Evolutionary conservation across 2,797 vertebrate species (phyloP), one percentile per base, ranked within the genome.

Genomic region (Tokudaia tokunoshimensis): DNA sequence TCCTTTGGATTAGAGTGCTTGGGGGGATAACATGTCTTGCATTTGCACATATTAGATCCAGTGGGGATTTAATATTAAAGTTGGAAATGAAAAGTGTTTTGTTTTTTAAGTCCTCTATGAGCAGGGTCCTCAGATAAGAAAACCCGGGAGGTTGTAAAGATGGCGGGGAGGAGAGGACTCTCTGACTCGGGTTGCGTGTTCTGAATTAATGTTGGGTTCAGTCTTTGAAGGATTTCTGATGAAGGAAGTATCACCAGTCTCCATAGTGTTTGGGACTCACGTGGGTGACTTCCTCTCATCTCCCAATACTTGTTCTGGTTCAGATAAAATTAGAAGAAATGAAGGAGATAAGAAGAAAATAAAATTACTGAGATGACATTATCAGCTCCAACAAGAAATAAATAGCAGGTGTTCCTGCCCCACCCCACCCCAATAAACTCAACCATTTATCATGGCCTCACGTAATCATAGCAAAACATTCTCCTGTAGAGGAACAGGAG

Each of bases 1-100:
- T 89, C 80, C 55, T 78, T 83, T 47, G 89, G 70, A 88, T 85
- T 87, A 89, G 94, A 81, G 5, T 50, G 29, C n/a, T 70, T 85
- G 86, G 61, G 85, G 52, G 14, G 96, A 47, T 75, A 94, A 67
- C 17, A 29, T 17, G 61, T n/a, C 55, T 92, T 95, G 52, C 63
- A 76, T 94, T 31, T 94, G 47, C 84, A 95, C 74, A 79, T 29
- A 63, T 92, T 89, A 26, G 76, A 92, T 78, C 86, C 76, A 97
- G 70, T 57, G 41, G 22, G 6, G 75, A 89, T 55, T 72, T 86
- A 61, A 92, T 80, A 93, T 63, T 78, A 92, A 95, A 37, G n/a
- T 70, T 44, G 19, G 63, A 92, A 76, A 94, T 74, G 70, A 96
- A 84, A 85, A 80, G 37, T 75, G 15, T 83, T 80, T 87, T 67